These are phyloP conservation scores for Eubasilissa splendida DNA, from an alignment of 2,888 invertebrate genomes.

Conservation along the genomic window DNA sequence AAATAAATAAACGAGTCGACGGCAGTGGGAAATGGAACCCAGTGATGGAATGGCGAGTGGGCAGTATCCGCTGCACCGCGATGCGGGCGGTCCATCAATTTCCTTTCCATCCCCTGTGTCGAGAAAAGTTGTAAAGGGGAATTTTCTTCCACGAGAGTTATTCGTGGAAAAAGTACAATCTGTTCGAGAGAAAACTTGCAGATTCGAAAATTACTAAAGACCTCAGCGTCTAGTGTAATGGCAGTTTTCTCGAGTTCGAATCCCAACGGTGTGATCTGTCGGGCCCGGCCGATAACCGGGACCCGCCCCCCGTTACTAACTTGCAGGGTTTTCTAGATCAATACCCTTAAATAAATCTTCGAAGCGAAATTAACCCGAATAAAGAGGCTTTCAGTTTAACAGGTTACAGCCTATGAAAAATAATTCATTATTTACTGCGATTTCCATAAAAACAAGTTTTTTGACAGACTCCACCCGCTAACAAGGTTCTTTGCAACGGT, in stretches of 20 bases:
- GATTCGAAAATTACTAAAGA: conserved; percentile 59
- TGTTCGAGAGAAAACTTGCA: conserved; percentile 56
- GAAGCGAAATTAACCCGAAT: conserved; percentile 2
- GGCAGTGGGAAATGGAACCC: neutral
- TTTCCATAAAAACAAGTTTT: no score
- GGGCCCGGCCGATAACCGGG: conserved; percentile 44
- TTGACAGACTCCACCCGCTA: no score
- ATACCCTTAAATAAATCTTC: conserved; percentile 42
- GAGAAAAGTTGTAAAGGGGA: conserved; percentile 28
- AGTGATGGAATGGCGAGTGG: neutral
- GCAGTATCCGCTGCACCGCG: neutral
- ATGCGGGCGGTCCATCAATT: conserved; percentile 13
- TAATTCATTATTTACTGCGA: neutral
- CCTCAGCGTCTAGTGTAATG: conserved; percentile 55
- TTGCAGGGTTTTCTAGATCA: conserved; percentile 33
- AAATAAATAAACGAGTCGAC: no score
- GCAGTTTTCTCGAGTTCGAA: conserved; percentile 57
- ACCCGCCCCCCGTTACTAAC: conserved; percentile 36
- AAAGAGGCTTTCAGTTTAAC: neutral
- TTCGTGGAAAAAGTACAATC: conserved; percentile 39
- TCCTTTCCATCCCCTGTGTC: conserved; percentile 5
- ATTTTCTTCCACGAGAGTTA: conserved; percentile 11
- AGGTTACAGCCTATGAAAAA: neutral
- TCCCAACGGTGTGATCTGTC: conserved; percentile 59
- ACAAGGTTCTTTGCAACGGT: no score